Base-by-base conservation (phyloP, 2,113 vertebrate genomes). In the Daubentonia madagascariensis region DNA sequence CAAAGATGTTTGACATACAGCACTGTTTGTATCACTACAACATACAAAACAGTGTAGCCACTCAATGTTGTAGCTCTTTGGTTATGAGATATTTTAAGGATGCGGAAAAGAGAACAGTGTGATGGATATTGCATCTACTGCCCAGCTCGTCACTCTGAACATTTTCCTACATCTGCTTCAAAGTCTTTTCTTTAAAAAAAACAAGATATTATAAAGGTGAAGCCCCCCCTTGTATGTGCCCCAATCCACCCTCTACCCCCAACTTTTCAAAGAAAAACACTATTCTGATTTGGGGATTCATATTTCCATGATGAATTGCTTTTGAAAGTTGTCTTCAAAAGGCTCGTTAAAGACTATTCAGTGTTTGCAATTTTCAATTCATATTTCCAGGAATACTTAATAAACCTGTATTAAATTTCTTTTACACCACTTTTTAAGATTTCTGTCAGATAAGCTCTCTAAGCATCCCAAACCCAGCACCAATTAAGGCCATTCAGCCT, bases 181-280 rank as follows among this genome's bases (percentile, higher is more conserved):
- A 91, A 80, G 61, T 85, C 48, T 86, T 92, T 72, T 75, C 76
- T 89, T 83, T 61, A 85, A 85, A 80, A 67, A 52, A 91, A 79
- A 85, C 9, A 59, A 54, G 20, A 67, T 81, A 87, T 37, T 59
- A 30, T 17, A 40, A 72, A 72, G 45, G 40, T 73, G n/a, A 65
- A 94, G 78, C 85, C 54, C 23, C 70, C 30, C 3, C 5, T 40
- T 78, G 25, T 75, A 52, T 65, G 40, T 52, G 54, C 30, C 80
- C n/a, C 22, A 52, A 43, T 12, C 40, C 25, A 17, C 32, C 23
- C n/a, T 59, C 52, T 16, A 63, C 57, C 30, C 72, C 50, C 50
- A 70, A 35, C 52, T 91, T 37, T 85, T 86, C 81, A 91, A 79
- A 86, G 35, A 43, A 63, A 87, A 87, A 54, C 16, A 63, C 10